Evolutionary conservation across 2,888 invertebrate species (phyloP).

Genomic region (Sisyra terminalis): DNA sequence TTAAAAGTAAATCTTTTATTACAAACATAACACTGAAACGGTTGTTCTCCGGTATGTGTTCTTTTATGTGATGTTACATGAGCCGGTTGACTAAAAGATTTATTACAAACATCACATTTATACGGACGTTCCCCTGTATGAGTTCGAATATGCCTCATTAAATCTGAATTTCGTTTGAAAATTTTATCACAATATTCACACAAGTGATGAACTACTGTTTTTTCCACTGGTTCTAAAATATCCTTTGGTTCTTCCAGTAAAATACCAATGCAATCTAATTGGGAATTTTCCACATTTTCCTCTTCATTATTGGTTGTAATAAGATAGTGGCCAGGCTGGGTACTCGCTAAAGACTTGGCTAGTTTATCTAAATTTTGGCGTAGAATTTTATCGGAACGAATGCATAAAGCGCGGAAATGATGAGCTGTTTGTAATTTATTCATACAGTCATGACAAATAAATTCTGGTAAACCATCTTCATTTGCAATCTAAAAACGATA

Average conservation of each 20-base stretch:
- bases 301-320: background rate
- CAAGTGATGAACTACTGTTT: background rate
- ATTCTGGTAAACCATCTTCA: constrained; percentile 5
- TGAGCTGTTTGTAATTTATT: constrained; percentile 6
- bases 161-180: constrained; percentile 1
- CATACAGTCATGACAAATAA: constrained; percentile 6
- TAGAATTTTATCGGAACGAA: constrained; percentile 5
- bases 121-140: constrained; percentile 6
- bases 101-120: constrained; percentile 6
- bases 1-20: constrained; percentile 1
- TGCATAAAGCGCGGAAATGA: constrained; percentile 5
- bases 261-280: background rate
- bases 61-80: constrained; percentile 2
- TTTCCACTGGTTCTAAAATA: background rate
- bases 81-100: background rate
- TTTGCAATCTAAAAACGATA: constrained; percentile 1
- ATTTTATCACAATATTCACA: constrained; percentile 1
- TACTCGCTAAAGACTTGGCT: background rate
- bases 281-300: background rate
- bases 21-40: constrained; percentile 7
- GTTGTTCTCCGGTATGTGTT: constrained; percentile 6
- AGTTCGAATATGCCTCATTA: background rate
- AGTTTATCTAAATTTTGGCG: constrained; percentile 3
- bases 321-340: too few relatives aligned
- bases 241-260: background rate